Evolutionary conservation across 1,140 invertebrate genomes (phyloP).

Genomic region (Heliothis subflexa): DNA sequence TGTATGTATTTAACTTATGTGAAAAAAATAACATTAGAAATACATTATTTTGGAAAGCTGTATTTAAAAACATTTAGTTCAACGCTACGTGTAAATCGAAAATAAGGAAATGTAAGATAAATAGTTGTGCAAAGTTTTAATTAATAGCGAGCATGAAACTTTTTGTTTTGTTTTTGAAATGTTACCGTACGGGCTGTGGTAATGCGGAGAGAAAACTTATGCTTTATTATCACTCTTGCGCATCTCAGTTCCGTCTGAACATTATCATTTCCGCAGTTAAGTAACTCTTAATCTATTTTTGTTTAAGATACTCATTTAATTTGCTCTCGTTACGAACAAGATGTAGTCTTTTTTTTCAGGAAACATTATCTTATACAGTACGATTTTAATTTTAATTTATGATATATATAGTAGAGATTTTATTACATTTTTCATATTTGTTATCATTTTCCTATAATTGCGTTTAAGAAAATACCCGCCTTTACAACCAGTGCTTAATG

Average conservation of each 20-base stretch:
- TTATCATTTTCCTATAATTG: too few relatives aligned
- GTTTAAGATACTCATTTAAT: not conserved
- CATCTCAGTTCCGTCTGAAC: not conserved
- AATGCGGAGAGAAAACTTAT: not conserved
- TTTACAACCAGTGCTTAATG: too few relatives aligned
- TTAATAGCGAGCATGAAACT: not conserved
- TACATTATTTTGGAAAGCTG: too few relatives aligned
- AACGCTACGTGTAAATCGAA: not conserved
- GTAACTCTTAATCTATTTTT: not conserved
- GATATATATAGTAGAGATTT: too few relatives aligned
- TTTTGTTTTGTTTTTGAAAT: not conserved
- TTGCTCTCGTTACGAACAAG: not conserved
- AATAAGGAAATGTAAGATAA: conserved; percentile 6
- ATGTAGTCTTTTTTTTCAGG: not conserved
- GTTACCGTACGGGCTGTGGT: not conserved
- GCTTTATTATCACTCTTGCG: not conserved
- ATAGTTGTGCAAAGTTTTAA: not conserved
- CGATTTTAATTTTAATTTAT: too few relatives aligned
- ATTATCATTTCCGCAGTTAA: not conserved
- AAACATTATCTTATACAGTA: too few relatives aligned
- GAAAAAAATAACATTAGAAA: too few relatives aligned
- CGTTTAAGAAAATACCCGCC: too few relatives aligned
- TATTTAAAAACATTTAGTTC: too few relatives aligned
- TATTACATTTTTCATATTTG: too few relatives aligned
- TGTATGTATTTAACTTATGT: too few relatives aligned